Evolutionary conservation across 1,140 invertebrate genomes (phyloP).

Genomic region (Varroa destructor): DNA sequence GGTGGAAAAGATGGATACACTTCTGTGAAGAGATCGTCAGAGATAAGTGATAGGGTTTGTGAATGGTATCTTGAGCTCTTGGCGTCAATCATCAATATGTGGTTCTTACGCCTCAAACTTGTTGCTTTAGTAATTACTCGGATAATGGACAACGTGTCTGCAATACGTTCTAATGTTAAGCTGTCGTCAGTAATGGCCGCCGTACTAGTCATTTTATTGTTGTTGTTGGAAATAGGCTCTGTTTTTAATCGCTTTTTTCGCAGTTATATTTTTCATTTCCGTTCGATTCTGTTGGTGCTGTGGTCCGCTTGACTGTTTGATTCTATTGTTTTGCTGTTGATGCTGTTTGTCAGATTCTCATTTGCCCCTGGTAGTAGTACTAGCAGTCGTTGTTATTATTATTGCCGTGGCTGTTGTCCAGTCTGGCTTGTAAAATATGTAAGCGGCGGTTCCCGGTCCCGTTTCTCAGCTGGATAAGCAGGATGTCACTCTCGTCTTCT

Average conservation of each 20-base stretch:
- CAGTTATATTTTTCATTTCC: neutral
- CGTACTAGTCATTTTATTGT: neutral
- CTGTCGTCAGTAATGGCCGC: neutral
- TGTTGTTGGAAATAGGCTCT: neutral
- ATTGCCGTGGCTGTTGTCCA: too few relatives aligned
- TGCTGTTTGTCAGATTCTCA: neutral
- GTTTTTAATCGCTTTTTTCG: neutral
- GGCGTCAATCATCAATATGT: neutral
- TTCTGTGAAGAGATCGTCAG: too few relatives aligned
- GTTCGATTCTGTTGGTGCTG: neutral
- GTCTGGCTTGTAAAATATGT: too few relatives aligned
- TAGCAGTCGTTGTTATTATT: too few relatives aligned
- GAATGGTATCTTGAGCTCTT: neutral
- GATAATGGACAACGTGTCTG: neutral
- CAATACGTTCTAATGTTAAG: neutral
- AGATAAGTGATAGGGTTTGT: too few relatives aligned
- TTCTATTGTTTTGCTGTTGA: neutral
- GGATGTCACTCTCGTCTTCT: too few relatives aligned
- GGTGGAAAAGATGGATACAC: too few relatives aligned
- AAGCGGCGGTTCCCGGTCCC: too few relatives aligned
- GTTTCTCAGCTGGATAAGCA: too few relatives aligned
- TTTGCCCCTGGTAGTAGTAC: too few relatives aligned
- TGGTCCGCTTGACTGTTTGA: neutral
- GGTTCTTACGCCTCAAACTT: neutral
- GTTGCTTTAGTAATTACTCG: neutral